Evolutionary conservation across 1,140 invertebrate species (phyloP).

Genomic region (Nephila pilipes): DNA sequence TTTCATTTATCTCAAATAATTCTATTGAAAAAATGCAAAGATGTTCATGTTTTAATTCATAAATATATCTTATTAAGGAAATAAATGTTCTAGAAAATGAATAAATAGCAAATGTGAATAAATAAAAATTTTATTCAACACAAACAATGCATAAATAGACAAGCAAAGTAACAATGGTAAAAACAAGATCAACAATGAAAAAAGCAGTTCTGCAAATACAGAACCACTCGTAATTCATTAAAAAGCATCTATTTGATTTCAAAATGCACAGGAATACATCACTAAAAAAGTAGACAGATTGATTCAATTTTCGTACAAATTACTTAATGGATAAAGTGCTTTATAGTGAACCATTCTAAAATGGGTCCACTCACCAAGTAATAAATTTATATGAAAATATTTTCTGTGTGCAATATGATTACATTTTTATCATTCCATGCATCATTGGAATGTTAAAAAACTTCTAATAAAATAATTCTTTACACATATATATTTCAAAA

Average conservation of each 20-base stretch:
- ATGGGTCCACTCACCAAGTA: background rate
- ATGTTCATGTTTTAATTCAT: no score
- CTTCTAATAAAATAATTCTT: background rate
- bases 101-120: background rate
- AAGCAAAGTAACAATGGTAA: slow-evolving; percentile 12
- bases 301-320: background rate
- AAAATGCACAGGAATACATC: background rate
- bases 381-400: background rate
- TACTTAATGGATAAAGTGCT: background rate
- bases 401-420: background rate
- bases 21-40: no score
- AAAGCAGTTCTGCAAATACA: background rate
- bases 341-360: background rate
- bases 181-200: slow-evolving; percentile 1
- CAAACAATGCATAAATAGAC: background rate
- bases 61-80: no score
- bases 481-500: background rate
- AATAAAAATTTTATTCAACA: slow-evolving; percentile 16
- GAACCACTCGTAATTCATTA: background rate
- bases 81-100: background rate
- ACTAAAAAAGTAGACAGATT: background rate
- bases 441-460: background rate
- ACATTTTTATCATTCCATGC: background rate
- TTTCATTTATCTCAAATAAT: no score
- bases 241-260: background rate